phyloP scores from a whole-genome alignment of 2,888 invertebrate genomes.

The Nomada fucata region DNA sequence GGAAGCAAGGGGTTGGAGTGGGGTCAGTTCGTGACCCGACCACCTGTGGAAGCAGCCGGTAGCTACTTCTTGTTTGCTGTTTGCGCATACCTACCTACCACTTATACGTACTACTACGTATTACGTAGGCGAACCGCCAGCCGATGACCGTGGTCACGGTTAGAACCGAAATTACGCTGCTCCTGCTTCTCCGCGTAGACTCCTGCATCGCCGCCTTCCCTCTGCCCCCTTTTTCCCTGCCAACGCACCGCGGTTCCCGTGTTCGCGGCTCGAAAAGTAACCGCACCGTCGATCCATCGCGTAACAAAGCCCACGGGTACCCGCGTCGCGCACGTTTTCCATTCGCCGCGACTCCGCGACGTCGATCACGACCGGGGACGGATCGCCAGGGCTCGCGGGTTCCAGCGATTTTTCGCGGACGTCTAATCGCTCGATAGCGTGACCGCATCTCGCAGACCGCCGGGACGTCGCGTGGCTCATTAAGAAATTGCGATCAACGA shows the following conservation, averaged over 20 bases:
- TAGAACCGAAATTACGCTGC: constrained; percentile 68
- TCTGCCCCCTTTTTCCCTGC: not conserved
- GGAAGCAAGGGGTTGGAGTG: constrained; percentile 63
- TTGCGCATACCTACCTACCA: constrained; percentile 73
- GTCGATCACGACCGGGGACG: not conserved
- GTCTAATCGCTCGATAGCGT: constrained; percentile 29
- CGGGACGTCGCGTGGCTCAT: constrained; percentile 12
- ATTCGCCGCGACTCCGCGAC: not conserved
- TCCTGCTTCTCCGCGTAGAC: constrained; percentile 13
- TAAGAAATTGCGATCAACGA: constrained; percentile 23
- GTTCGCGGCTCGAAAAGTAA: not conserved
- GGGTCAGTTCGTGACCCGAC: constrained; percentile 82
- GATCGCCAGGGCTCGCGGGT: not conserved
- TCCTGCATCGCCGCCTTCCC: not conserved
- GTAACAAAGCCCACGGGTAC: not conserved
- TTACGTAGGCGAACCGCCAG: constrained; percentile 70
- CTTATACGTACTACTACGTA: constrained; percentile 72
- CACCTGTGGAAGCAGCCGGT: constrained; percentile 81
- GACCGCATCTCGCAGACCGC: not conserved
- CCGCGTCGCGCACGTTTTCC: not conserved
- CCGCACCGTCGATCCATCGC: too few species aligned
- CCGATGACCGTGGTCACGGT: constrained; percentile 73
- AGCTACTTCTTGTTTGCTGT: constrained; percentile 76
- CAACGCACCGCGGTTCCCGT: not conserved
- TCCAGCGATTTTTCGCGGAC: constrained; percentile 16